Evolutionary conservation across 2,888 invertebrate genomes (phyloP), one percentile per base, ranked within the genome.

Genomic region (Micoletzkya japonica): DNA sequence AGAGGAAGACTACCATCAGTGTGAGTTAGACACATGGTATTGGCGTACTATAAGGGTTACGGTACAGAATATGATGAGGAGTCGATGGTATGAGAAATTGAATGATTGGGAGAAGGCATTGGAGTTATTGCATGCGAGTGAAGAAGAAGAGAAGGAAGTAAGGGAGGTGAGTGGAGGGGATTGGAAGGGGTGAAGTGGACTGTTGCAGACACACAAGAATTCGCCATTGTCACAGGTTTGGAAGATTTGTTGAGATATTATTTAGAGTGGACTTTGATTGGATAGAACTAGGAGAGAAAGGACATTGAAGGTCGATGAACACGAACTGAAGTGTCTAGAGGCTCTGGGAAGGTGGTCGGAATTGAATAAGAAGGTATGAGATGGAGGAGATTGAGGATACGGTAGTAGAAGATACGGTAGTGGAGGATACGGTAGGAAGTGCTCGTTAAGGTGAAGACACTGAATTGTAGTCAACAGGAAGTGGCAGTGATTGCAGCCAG

Each of bases 81-180:
- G 96, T 59, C 90, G 94, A 7, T 98, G 98, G 98, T 96, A 96
- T 86, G 98, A 98, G 86, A 97, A 98, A 87, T 88, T 98, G 1
- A 96, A 98, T 87, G 95, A 96, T 86, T 99, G 97, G 97, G 95
- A 96, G 81, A 93, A 93, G 85, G 98, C 98, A 0, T 88, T 96
- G 54, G 90, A 91, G 74, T 90, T 94, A 0, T 98, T 98, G 83
- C 90, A 91, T 61, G 91, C 49, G n/a, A 50, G 50, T 50, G 26
- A 37, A 50, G 66, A 92, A 92, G 82, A 87, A 73, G 76, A 37
- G 24, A 36, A 36, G 37, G 59, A 37, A n/a, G 59, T 26, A 44
- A 14, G 10, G 44, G 44, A 44, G 44, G 44, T 44, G 44, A 44
- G 44, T 44, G 44, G 20, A 44, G 10, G 32, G 71, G 67, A 44